Percentiles rank a stretch among this genome's conserved stretches.
These are phyloP conservation scores for Protophormia terraenovae DNA, from an alignment of 2,888 invertebrate species.

Conservation along the genomic window DNA sequence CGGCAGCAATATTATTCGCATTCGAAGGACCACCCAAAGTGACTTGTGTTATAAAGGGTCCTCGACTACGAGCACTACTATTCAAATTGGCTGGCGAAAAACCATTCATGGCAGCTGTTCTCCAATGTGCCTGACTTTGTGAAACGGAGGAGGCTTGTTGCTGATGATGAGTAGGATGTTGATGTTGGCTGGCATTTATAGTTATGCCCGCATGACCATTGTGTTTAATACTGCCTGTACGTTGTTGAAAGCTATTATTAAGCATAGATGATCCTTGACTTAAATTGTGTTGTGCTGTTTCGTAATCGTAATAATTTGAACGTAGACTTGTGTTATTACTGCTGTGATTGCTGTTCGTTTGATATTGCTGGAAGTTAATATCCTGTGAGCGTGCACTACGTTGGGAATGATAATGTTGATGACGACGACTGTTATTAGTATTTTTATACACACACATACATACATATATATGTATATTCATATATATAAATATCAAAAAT, in stretches of 20 bases:
- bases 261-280: conserved; percentile 70
- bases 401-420: conserved; percentile 86
- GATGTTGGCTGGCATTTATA: conserved; percentile 76
- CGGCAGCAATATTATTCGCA: conserved; percentile 83
- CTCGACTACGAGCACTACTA: conserved; percentile 81
- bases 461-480: not conserved
- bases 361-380: conserved; percentile 76
- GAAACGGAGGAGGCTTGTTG: conserved; percentile 77
- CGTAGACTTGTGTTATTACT: conserved; percentile 78
- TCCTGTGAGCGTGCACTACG: conserved; percentile 84
- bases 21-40: conserved; percentile 83
- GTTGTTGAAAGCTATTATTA: conserved; percentile 65
- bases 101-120: conserved; percentile 78
- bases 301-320: conserved; percentile 92
- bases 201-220: conserved; percentile 72
- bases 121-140: conserved; percentile 78
- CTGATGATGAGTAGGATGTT: conserved; percentile 63
- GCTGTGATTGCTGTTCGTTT: conserved; percentile 59
- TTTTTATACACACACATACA: conserved; percentile 24
- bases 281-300: conserved; percentile 87
- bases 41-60: conserved; percentile 85
- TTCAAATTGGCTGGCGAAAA: conserved; percentile 77
- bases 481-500: conserved; percentile 39
- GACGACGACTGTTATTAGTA: conserved; percentile 83
- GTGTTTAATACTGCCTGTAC: conserved; percentile 78